Conservation (phyloP, 2,113 vertebrate species). For the Etheostoma cragini region DNA sequence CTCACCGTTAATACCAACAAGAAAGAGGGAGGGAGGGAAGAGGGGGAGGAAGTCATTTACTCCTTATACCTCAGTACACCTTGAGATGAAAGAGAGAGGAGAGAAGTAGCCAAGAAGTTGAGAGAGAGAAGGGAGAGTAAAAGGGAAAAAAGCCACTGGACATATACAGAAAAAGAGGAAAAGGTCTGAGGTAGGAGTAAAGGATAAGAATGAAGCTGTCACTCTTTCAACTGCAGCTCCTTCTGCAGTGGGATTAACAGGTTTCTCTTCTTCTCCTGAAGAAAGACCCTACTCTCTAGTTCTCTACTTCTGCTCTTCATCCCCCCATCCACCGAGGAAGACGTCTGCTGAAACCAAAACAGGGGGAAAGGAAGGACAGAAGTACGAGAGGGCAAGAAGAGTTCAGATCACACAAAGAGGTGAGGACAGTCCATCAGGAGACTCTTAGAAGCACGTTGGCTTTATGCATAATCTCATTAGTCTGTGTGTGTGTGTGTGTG, state of each 20-base stretch:
- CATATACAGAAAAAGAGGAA: not conserved
- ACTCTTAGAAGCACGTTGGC: conserved; percentile 37
- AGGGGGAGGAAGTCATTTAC: conserved; percentile 44
- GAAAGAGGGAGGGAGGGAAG: conserved; percentile 14
- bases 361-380: conserved; percentile 5
- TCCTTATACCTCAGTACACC: conserved; percentile 17
- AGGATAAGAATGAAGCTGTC: not conserved
- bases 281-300: not conserved
- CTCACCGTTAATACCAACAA: conserved; percentile 62
- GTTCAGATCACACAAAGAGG: conserved; percentile 49
- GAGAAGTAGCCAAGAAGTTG: not conserved
- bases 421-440: conserved; percentile 26
- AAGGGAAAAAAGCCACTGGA: not conserved
- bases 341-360: not conserved
- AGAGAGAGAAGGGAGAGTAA: not conserved
- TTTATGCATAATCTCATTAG: conserved; percentile 60
- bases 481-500: not conserved
- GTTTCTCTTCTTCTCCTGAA: conserved; percentile 13
- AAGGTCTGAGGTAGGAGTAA: not conserved
- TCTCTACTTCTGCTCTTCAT: conserved; percentile 16
- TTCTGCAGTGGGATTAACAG: conserved; percentile 14
- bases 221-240: not conserved
- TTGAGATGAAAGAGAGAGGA: conserved; percentile 2
- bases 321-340: not conserved
- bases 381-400: conserved; percentile 8